Percentiles rank a stretch among this genome's conserved stretches.
These are phyloP conservation scores for Psittacula cyanocephala DNA, from an alignment of 2,113 vertebrate species.

Conservation along the genomic window DNA sequence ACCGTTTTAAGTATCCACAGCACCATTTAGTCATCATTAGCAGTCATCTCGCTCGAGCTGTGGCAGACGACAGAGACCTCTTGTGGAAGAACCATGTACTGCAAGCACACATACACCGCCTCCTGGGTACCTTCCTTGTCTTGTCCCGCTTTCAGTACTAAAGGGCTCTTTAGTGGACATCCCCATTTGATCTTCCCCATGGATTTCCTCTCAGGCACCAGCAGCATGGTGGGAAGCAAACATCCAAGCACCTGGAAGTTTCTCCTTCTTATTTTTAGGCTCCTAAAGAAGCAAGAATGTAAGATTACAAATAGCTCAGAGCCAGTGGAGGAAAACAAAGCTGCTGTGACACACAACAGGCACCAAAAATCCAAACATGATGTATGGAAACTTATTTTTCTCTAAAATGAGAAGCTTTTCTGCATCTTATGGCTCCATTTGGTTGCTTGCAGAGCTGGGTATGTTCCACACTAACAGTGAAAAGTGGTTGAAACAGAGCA, in stretches of 20 bases:
- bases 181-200: not conserved
- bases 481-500: not conserved
- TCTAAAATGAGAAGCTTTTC: not conserved
- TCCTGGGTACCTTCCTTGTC: not conserved
- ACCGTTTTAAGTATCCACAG: not conserved
- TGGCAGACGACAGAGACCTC: not conserved
- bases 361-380: not conserved
- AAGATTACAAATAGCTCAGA: not conserved
- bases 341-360: not conserved
- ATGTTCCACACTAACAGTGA: not conserved
- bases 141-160: not conserved
- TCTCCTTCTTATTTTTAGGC: not conserved
- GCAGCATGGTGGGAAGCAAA: not conserved
- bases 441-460: not conserved
- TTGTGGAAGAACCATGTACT: not conserved
- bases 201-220: not conserved
- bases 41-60: rapidly evolving
- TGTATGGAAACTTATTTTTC: not conserved
- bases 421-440: not conserved
- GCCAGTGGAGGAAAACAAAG: not conserved
- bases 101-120: not conserved
- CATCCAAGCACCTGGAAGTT: not conserved
- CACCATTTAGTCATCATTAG: rapidly evolving
- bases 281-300: not conserved
- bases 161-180: not conserved